Conservation (phyloP, 2,113 vertebrate species). For the Vicugna pacos region DNA sequence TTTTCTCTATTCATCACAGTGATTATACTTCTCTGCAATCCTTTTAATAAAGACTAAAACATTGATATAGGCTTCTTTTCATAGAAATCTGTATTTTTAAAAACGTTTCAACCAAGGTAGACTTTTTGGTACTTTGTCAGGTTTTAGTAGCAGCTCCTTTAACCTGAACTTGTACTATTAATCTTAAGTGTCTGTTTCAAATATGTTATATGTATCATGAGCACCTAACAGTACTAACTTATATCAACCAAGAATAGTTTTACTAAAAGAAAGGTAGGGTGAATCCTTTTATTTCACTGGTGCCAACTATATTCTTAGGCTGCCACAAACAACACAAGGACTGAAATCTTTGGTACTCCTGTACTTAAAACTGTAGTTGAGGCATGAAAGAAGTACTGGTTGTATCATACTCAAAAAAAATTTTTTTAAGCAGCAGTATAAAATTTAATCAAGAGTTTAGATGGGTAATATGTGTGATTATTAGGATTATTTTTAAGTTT, state of each 20-base stretch:
- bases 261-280: not conserved
- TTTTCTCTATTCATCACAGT: not conserved
- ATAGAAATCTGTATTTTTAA: constrained; percentile 21
- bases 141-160: constrained; percentile 25
- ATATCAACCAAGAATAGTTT: constrained; percentile 40
- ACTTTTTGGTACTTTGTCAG: constrained; percentile 11
- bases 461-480: constrained; percentile 9
- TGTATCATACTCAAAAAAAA: not conserved
- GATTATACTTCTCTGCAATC: not conserved
- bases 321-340: not conserved
- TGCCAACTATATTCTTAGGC: constrained; percentile 30
- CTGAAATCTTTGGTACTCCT: not conserved
- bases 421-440: not conserved
- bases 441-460: constrained; percentile 31
- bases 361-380: not conserved
- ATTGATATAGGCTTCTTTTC: not conserved
- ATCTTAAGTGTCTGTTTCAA: not conserved
- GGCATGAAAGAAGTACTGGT: not conserved
- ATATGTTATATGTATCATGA: not conserved
- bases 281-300: constrained; percentile 42
- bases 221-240: not conserved
- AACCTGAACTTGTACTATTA: constrained; percentile 37
- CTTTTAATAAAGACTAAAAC: constrained; percentile 43
- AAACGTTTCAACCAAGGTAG: not conserved
- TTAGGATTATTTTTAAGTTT: not conserved